These are phyloP conservation scores for Cirrhinus mrigala DNA, from an alignment of 2,797 vertebrate genomes.

Conservation along the genomic window DNA sequence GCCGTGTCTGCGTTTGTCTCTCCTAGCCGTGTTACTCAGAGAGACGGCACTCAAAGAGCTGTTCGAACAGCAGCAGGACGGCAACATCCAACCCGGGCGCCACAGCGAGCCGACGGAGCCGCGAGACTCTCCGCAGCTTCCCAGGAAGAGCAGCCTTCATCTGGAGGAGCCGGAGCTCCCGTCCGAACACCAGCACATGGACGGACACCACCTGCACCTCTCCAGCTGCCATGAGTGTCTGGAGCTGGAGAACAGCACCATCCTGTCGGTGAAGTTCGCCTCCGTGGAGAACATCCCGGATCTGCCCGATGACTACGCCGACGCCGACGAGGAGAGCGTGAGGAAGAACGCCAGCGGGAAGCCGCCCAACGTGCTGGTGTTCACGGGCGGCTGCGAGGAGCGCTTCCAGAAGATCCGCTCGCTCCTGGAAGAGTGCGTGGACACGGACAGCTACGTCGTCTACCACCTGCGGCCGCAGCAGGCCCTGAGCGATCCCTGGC, in stretches of 20 bases:
- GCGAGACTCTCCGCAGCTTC: neutral
- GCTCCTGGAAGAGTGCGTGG: slow-evolving; percentile 83
- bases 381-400: slow-evolving; percentile 74
- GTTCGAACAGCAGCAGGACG: slow-evolving; percentile 52
- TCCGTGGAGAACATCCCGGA: slow-evolving; percentile 90
- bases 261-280: slow-evolving; percentile 88
- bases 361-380: slow-evolving; percentile 89
- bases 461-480: slow-evolving; percentile 85
- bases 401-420: slow-evolving; percentile 75
- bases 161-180: slow-evolving; percentile 57
- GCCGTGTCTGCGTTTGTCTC: neutral
- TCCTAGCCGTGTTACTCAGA: slow-evolving; percentile 84
- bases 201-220: slow-evolving; percentile 85
- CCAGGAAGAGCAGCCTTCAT: slow-evolving; percentile 63
- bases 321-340: slow-evolving; percentile 23
- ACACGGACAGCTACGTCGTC: slow-evolving; percentile 79
- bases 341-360: slow-evolving; percentile 71
- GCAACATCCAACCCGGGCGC: neutral
- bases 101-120: slow-evolving; percentile 31
- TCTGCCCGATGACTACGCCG: slow-evolving; percentile 78
- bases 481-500: slow-evolving; percentile 86
- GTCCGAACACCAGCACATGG: slow-evolving; percentile 74
- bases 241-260: slow-evolving; percentile 93
- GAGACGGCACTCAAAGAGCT: slow-evolving; percentile 78
- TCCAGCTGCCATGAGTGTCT: slow-evolving; percentile 92